Base-by-base conservation (phyloP, 2,888 invertebrate species). In the Scelioninae gen. 1 region DNA sequence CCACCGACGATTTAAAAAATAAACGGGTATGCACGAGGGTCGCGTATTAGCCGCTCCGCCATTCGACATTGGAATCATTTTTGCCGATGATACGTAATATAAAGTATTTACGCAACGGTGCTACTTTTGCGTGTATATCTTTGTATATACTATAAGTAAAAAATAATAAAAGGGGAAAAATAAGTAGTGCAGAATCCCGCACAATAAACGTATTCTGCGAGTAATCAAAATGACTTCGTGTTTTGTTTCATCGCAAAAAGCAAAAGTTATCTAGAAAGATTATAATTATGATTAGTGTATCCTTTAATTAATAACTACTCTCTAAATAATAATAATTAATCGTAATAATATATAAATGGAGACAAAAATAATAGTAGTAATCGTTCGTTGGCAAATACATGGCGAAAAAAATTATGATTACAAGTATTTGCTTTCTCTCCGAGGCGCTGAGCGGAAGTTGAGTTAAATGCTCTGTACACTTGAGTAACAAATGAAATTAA, bases 301-400 rank as follows among this genome's bases (percentile, higher is more conserved):
- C 89, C 85, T 86, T 91, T 90, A 90, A 88, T 88, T 85, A 88
- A 53, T 90, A 88, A 78, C 88, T 88, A 88, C 85, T 89, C 85
- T 89, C 89, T 91, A 90, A 90, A 90, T 89, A 90, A 89, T 89
- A 81, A 87, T 86, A 87, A 86, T 77, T 86, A 87, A 86, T 88
- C 85, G 88, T 87, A 85, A 86, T 86, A 86, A 86, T 86, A 23
- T 23, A 85, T 82, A 80, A 84, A 72, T 68, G 83, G 62, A 85
- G 63, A 81, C 84, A 84, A 82, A 84, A 86, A 87, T 85, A 86
- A 87, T 84, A 85, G 84, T 79, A 72, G 88, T 89, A 88, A 91
- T 91, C 89, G 87, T 92, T 92, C 90, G 91, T 92, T 92, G 91
- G 91, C 91, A 91, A 91, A 92, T 91, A 91, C 91, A 92, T 92